A percentile compares a stretch with the other conserved stretches of the same genome.
These are phyloP conservation scores for Nineta flava DNA, from an alignment of 2,888 invertebrate species.

Conservation along the genomic window DNA sequence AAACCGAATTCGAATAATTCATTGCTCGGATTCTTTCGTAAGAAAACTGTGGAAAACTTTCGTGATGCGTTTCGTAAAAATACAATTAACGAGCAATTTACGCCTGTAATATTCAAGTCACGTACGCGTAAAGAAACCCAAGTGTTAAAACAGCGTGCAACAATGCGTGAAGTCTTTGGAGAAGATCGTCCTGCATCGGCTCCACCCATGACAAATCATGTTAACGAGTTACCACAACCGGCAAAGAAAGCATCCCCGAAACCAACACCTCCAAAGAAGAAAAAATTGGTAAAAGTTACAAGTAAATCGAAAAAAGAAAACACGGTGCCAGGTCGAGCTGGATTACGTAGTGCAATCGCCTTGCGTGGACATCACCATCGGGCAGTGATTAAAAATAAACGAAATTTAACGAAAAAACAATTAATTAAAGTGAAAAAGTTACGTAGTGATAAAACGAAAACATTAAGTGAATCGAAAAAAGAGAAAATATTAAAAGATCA, in stretches of 20 bases:
- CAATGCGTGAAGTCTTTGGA: conserved; percentile 70
- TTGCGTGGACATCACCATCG: conserved; percentile 4
- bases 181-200: conserved; percentile 68
- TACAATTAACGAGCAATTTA: conserved; percentile 44
- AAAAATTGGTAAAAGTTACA: conserved; percentile 25
- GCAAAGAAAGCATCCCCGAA: conserved; percentile 16
- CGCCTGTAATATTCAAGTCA: conserved; percentile 48
- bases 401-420: background rate
- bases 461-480: background rate
- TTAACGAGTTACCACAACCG: conserved; percentile 25
- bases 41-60: conserved; percentile 50
- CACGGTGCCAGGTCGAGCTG: conserved; percentile 1
- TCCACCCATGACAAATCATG: conserved; percentile 49
- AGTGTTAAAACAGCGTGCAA: conserved; percentile 54
- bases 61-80: conserved; percentile 49
- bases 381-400: conserved; percentile 3
- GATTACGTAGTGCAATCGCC: conserved; percentile 5
- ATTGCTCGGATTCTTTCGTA: conserved; percentile 39
- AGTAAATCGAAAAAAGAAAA: conserved; percentile 27
- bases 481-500: background rate
- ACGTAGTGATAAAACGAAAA: background rate
- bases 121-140: conserved; percentile 62
- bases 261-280: conserved; percentile 25
- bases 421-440: background rate
- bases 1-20: conserved; percentile 22